A percentile compares a stretch with the other conserved stretches of the same genome.
phyloP scores from a whole-genome alignment of 2,797 vertebrate species.

The Bovichtus diacanthus region DNA sequence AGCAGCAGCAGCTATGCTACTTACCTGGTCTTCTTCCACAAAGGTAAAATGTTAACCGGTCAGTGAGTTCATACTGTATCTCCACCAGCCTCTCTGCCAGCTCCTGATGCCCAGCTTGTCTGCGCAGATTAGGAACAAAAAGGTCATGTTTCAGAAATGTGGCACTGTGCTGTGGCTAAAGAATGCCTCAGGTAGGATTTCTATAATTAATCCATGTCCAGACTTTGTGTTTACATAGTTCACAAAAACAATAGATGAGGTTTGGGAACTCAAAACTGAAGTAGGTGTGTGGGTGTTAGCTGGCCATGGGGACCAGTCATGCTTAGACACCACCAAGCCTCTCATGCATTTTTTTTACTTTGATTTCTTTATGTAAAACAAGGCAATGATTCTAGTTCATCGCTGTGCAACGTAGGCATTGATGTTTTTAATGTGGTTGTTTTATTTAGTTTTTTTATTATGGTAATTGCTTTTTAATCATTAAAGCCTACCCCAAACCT shows the following conservation, averaged over 20 bases:
- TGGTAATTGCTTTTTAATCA: too few relatives aligned
- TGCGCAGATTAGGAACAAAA: slow-evolving; percentile 70
- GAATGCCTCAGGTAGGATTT: neutral
- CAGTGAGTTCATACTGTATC: slow-evolving; percentile 98
- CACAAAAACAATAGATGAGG: neutral
- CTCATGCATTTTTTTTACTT: neutral
- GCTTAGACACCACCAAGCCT: neutral
- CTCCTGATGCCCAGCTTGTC: slow-evolving; percentile 96
- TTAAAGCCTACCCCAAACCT: too few relatives aligned
- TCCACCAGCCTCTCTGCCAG: slow-evolving; percentile 95
- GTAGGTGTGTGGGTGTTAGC: neutral
- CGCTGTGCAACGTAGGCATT: neutral
- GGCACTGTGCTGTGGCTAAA: neutral
- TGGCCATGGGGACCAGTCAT: neutral
- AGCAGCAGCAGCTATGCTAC: slow-evolving; percentile 8
- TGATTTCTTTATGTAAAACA: neutral
- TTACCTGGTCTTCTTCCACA: slow-evolving; percentile 97
- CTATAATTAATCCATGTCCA: neutral
- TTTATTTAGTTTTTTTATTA: too few relatives aligned
- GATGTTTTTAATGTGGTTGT: too few relatives aligned
- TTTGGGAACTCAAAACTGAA: neutral
- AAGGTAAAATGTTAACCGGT: slow-evolving; percentile 97
- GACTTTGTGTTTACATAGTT: neutral
- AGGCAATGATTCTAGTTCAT: neutral
- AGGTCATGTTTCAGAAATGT: slow-evolving; percentile 25